Conservation (phyloP, 2,113 vertebrate genomes). For the Pholis gunnellus region DNA sequence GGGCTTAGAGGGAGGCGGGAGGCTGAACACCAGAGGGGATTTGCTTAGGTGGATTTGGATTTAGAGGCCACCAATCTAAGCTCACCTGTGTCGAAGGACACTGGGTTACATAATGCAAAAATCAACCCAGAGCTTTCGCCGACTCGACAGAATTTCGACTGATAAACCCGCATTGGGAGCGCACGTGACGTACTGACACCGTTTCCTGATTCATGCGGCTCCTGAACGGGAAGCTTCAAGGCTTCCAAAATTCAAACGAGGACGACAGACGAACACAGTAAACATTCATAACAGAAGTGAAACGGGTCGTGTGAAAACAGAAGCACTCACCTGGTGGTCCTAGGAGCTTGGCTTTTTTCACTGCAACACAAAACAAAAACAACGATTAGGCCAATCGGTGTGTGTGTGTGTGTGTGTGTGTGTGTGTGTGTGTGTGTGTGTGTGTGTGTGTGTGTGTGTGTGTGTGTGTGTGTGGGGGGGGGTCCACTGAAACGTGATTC, state of each 20-base stretch:
- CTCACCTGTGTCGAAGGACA: constrained; percentile 66
- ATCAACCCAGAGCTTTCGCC: constrained; percentile 17
- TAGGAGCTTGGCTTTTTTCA: constrained; percentile 86
- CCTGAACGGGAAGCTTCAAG: background rate
- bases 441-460: no score
- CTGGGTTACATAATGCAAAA: constrained; percentile 43
- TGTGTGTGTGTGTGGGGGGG: no score
- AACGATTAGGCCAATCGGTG: background rate
- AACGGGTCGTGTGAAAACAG: background rate
- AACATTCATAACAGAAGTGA: background rate
- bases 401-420: no score
- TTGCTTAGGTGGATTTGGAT: constrained; percentile 74
- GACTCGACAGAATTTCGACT: constrained; percentile 41
- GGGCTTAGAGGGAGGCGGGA: constrained; percentile 64
- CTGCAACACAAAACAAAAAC: constrained; percentile 68
- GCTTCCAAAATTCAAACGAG: background rate
- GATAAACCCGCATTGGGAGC: constrained; percentile 41
- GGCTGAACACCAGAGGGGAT: constrained; percentile 68
- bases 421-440: no score
- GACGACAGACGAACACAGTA: background rate
- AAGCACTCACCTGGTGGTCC: constrained; percentile 77
- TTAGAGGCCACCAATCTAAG: constrained; percentile 73
- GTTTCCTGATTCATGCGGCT: background rate
- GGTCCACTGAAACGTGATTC: background rate
- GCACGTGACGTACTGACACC: background rate